Evolutionary conservation across 2,888 invertebrate species (phyloP).

Genomic region (Noctua comes): DNA sequence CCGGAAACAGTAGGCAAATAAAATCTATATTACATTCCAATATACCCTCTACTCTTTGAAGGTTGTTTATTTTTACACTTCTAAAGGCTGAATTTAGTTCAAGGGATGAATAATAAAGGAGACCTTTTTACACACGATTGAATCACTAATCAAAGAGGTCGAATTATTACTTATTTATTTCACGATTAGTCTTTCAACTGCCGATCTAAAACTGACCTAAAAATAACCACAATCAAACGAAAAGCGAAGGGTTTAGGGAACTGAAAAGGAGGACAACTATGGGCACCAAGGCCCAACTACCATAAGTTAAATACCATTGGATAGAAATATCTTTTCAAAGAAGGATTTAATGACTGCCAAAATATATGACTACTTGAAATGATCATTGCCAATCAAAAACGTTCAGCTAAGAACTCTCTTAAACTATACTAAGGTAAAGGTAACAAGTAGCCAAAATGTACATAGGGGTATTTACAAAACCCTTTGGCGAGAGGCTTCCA

Average conservation of each 20-base stretch:
- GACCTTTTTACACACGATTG: conserved; percentile 32
- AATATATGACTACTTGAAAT: not conserved
- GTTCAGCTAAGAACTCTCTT: not conserved
- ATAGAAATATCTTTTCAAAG: not conserved
- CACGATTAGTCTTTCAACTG: conserved; percentile 9
- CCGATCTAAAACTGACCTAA: not conserved
- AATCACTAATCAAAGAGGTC: conserved; percentile 18
- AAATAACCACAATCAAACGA: not conserved
- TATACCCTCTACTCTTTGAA: not conserved
- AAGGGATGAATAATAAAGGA: conserved; percentile 7
- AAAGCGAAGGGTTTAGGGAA: not conserved
- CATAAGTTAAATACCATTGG: not conserved
- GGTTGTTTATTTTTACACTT: conserved; percentile 26
- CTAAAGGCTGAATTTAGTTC: conserved; percentile 19
- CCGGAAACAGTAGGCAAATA: not conserved
- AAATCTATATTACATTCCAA: not conserved
- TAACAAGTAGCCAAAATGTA: not conserved
- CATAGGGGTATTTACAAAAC: not conserved
- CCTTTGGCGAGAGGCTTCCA: not conserved
- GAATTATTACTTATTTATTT: conserved; percentile 38
- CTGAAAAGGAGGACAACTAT: not conserved
- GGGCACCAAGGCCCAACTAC: not conserved
- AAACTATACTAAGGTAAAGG: not conserved
- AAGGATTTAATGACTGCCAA: not conserved
- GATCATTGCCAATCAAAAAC: not conserved